These are phyloP conservation scores for Cacoxenus indagator DNA, from an alignment of 2,888 invertebrate genomes.

Conservation along the genomic window DNA sequence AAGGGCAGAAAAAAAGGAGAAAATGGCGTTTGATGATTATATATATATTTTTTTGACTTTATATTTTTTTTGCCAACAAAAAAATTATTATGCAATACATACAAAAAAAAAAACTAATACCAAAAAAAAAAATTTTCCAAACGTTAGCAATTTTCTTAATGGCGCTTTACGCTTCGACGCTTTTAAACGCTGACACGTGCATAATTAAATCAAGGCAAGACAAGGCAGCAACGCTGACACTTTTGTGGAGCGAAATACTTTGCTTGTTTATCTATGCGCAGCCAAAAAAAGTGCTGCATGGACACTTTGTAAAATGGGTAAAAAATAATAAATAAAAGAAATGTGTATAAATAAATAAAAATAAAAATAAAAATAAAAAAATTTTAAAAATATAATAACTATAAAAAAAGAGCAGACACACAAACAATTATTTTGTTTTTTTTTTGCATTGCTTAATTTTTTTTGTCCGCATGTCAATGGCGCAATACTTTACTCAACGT, in stretches of 20 bases:
- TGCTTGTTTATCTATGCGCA: background rate
- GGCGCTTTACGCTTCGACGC: background rate
- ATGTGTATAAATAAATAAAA: no score
- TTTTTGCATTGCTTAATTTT: background rate
- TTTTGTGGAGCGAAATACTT: background rate
- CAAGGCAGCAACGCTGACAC: background rate
- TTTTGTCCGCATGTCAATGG: background rate
- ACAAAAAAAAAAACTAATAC: no score
- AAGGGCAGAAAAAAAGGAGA: no score
- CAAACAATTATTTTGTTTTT: background rate
- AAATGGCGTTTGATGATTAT: no score
- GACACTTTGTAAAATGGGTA: background rate
- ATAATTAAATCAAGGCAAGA: conserved; percentile 5
- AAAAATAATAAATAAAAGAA: no score
- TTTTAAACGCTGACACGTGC: conserved; percentile 5
- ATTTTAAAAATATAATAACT: no score
- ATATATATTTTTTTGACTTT: no score
- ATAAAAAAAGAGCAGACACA: background rate
- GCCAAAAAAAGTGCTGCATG: background rate
- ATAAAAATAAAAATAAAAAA: no score
- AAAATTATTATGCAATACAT: no score
- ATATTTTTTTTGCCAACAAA: no score
- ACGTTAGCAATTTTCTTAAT: background rate
- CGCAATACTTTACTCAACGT: background rate
- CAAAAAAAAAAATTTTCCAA: background rate